Evolutionary conservation across 2,113 vertebrate species (phyloP).

Genomic region (Chaetorhynchus papuensis): DNA sequence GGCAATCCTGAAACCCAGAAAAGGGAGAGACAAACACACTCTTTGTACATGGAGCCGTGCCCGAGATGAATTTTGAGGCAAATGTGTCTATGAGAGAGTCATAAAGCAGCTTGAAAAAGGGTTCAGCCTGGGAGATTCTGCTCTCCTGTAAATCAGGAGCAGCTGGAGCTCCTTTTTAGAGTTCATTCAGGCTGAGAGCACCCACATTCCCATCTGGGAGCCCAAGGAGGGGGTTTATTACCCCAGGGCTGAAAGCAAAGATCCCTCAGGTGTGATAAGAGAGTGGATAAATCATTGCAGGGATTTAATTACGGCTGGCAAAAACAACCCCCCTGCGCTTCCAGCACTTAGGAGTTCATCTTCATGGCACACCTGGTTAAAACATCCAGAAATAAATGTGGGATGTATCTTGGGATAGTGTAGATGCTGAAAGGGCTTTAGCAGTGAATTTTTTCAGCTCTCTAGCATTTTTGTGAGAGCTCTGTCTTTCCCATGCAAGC

Average conservation of each 20-base stretch:
- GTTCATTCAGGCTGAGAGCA: not conserved
- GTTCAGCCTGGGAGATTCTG: not conserved
- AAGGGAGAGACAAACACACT: rapidly evolving
- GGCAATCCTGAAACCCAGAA: not conserved
- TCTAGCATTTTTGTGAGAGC: too few species aligned
- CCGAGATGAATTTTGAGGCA: not conserved
- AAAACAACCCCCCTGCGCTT: not conserved
- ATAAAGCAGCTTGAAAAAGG: not conserved
- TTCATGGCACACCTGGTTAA: not conserved
- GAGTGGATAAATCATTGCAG: not conserved
- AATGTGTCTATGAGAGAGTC: not conserved
- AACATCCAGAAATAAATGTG: not conserved
- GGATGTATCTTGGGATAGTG: rapidly evolving
- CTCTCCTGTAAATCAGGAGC: not conserved
- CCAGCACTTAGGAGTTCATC: not conserved
- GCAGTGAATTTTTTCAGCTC: too few species aligned
- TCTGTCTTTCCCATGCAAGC: too few species aligned
- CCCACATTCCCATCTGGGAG: not conserved
- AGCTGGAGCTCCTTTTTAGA: not conserved
- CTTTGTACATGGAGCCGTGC: rapidly evolving
- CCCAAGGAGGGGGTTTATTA: not conserved
- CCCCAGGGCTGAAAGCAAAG: not conserved
- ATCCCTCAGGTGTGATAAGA: constrained; percentile 23
- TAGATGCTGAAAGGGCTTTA: too few species aligned
- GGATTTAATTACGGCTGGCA: not conserved